A percentile compares a stretch with the other conserved stretches of the same genome.
Evolutionary conservation across 2,888 invertebrate species (phyloP).

Genomic region (Cryptus viduatorius): DNA sequence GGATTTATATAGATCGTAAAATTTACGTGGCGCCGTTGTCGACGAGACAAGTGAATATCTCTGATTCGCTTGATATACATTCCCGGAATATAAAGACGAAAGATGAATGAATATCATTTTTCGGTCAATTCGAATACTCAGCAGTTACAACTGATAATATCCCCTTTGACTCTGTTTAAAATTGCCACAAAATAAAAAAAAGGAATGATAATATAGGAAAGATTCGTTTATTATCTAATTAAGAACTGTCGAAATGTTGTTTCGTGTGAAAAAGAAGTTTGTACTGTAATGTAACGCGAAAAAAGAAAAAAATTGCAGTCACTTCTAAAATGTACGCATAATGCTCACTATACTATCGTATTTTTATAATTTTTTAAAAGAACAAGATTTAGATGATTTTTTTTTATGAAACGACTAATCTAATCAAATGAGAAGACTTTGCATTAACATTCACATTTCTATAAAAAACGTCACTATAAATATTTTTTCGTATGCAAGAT

Average conservation of each 20-base stretch:
- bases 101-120: not conserved
- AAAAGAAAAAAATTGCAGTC: not conserved
- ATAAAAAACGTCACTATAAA: not conserved
- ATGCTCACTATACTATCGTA: too few species aligned
- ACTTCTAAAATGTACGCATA: too few species aligned
- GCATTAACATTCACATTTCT: not conserved
- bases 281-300: not conserved
- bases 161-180: slow-evolving; percentile 4
- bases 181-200: not conserved
- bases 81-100: not conserved
- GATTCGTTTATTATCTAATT: not conserved
- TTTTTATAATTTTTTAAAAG: too few species aligned
- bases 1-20: not conserved
- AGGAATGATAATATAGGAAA: not conserved
- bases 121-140: not conserved
- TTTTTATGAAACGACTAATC: too few species aligned
- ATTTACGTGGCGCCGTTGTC: not conserved
- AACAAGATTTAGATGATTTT: too few species aligned
- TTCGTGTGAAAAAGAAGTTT: not conserved
- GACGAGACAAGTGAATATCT: slow-evolving; percentile 4
- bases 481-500: not conserved
- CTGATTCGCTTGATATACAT: not conserved
- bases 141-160: not conserved
- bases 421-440: too few species aligned
- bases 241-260: not conserved